These are phyloP conservation scores for Linepithema humile DNA, from an alignment of 1,140 invertebrate species.

Conservation along the genomic window DNA sequence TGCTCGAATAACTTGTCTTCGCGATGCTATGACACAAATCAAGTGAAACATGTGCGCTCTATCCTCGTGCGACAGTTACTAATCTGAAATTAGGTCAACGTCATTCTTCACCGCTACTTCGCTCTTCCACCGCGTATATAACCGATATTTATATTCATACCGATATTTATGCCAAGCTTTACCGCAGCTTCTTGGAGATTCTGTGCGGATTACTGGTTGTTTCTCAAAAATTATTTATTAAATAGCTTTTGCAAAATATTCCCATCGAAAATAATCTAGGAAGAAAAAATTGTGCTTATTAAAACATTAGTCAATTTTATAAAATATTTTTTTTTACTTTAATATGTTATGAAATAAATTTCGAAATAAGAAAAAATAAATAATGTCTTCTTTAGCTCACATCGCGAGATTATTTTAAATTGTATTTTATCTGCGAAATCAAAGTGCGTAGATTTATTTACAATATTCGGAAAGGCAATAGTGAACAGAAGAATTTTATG, in stretches of 20 bases:
- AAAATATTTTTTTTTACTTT: too few species aligned
- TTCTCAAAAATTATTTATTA: neutral
- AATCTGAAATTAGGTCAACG: conserved; percentile 54
- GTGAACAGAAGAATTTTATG: neutral
- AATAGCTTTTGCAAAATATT: neutral
- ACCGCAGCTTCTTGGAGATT: neutral
- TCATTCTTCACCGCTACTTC: conserved; percentile 20
- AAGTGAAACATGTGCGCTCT: conserved; percentile 41
- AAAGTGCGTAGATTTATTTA: neutral
- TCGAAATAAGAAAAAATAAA: too few species aligned
- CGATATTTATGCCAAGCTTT: conserved; percentile 51
- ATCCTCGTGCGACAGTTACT: conserved; percentile 45
- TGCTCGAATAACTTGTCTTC: conserved; percentile 32
- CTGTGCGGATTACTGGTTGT: neutral
- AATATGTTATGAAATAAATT: too few species aligned
- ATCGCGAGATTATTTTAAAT: too few species aligned
- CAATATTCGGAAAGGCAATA: neutral
- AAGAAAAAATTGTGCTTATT: neutral
- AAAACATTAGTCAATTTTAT: too few species aligned
- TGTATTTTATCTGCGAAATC: too few species aligned
- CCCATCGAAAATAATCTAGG: neutral
- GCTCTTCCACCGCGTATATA: conserved; percentile 15
- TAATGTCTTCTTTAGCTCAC: too few species aligned
- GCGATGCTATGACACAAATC: conserved; percentile 29
- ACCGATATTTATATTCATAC: conserved; percentile 44